Evolutionary conservation across 2,888 invertebrate genomes (phyloP), one percentile per base, ranked within the genome.

Genomic region (Plusia festucae): DNA sequence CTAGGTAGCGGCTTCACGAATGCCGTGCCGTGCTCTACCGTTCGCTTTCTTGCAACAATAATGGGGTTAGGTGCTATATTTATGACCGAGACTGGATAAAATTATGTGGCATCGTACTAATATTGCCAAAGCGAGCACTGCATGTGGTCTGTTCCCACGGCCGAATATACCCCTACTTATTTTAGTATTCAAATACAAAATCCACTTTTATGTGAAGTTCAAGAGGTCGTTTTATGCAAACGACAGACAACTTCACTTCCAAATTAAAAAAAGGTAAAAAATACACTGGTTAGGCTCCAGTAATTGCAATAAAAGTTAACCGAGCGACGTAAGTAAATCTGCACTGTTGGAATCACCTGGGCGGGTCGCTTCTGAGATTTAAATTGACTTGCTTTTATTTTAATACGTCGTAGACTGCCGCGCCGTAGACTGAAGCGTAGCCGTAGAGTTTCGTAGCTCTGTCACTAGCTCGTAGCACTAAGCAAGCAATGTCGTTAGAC

Each of bases 31-130:
- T 70, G 65, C 67, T 69, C 53, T 75, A 75, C 78, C 61, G 81
- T 82, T 83, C 83, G 82, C 81, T 86, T 85, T 81, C 85, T 84
- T 86, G 82, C 82, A 84, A 85, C 86, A 88, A 88, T 88, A 90
- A 89, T 85, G 86, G 86, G 81, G 83, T 84, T 81, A 84, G 84
- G 84, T 83, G 84, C 72, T 84, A 82, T 89, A 90, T 91, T 91
- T 90, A 91, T 86, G 86, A 77, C 78, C 85, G 69, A 83, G 77
- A 87, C 87, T 88, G 88, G 90, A 88, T 89, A 87, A 89, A 90
- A 90, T 90, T 90, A 91, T 90, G 88, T 89, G 86, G 82, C 85
- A 80, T 84, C 84, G 82, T 84, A 83, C 85, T 88, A 88, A 91
- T 90, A 90, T 89, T 84, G 82, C 88, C 78, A 82, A 86, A 85